phyloP scores from a whole-genome alignment of 2,113 vertebrate genomes.

The Egretta garzetta region DNA sequence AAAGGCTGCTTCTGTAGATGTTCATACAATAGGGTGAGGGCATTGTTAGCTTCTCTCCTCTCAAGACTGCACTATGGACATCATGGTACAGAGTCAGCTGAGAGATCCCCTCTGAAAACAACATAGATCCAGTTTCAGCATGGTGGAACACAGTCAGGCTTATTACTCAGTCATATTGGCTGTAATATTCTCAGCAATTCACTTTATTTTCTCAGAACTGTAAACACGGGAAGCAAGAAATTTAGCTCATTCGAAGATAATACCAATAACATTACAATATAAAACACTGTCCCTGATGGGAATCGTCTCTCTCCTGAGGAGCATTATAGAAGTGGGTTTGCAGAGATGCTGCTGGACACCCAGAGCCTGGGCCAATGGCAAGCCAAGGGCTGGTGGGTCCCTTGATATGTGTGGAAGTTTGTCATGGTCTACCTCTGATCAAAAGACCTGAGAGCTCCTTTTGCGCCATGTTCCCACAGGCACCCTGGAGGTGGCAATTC shows the following conservation, averaged over 20 bases:
- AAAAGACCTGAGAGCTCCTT: not conserved
- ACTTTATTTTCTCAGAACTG: not conserved
- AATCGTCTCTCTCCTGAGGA: not conserved
- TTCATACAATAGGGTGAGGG: rapidly evolving
- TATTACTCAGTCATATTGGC: not conserved
- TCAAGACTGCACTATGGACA: not conserved
- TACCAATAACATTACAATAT: not conserved
- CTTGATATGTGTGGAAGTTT: not conserved
- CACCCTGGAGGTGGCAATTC: not conserved
- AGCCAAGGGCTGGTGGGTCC: not conserved
- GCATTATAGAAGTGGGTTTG: not conserved
- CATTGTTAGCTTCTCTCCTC: not conserved
- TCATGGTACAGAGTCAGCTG: not conserved
- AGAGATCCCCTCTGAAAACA: not conserved
- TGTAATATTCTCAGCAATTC: not conserved
- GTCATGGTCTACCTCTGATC: not conserved
- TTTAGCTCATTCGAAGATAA: not conserved
- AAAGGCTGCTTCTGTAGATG: not conserved
- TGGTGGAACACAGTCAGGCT: not conserved
- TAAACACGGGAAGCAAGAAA: not conserved
- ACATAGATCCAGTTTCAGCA: not conserved
- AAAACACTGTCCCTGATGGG: not conserved
- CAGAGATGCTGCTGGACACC: not conserved
- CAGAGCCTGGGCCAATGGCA: not conserved
- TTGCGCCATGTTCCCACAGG: not conserved